Evolutionary conservation across 2,888 invertebrate species (phyloP).

Genomic region (Ophion slaviceki): DNA sequence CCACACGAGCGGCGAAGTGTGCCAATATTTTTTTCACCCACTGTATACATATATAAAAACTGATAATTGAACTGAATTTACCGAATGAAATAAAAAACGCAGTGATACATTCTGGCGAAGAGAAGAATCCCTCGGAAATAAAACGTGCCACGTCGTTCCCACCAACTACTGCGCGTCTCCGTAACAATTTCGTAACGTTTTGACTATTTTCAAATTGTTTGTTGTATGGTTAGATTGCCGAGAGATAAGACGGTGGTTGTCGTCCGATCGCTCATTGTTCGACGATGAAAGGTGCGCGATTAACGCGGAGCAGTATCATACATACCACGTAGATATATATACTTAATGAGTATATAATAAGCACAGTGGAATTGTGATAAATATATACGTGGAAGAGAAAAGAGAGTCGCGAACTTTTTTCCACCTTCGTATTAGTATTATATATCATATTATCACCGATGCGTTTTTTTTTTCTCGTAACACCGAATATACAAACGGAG

Average conservation of each 20-base stretch:
- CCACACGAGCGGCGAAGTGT: too few relatives aligned
- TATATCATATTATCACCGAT: slow-evolving; percentile 40
- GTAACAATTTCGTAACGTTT: background rate
- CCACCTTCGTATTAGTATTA: slow-evolving; percentile 32
- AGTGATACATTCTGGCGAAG: too few relatives aligned
- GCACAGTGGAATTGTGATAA: slow-evolving; percentile 71
- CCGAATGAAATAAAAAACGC: too few relatives aligned
- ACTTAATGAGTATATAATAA: slow-evolving; percentile 71
- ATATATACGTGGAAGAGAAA: slow-evolving; percentile 60
- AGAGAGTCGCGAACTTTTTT: slow-evolving; percentile 44
- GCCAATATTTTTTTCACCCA: too few relatives aligned
- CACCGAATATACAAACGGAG: slow-evolving; percentile 62
- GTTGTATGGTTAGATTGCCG: slow-evolving; percentile 19
- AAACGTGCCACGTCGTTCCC: background rate
- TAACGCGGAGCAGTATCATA: slow-evolving; percentile 52
- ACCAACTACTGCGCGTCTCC: background rate
- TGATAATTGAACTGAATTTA: too few relatives aligned
- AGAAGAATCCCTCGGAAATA: too few relatives aligned
- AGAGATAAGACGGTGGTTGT: slow-evolving; percentile 23
- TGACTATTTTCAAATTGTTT: slow-evolving; percentile 8
- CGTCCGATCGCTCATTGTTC: slow-evolving; percentile 51
- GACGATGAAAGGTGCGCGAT: slow-evolving; percentile 66
- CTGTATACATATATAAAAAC: too few relatives aligned
- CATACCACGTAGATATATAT: slow-evolving; percentile 65
- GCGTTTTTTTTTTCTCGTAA: slow-evolving; percentile 48